Evolutionary conservation across 2,888 invertebrate genomes (phyloP), one percentile per base, ranked within the genome.

Genomic region (Oscheius myriophilus): DNA sequence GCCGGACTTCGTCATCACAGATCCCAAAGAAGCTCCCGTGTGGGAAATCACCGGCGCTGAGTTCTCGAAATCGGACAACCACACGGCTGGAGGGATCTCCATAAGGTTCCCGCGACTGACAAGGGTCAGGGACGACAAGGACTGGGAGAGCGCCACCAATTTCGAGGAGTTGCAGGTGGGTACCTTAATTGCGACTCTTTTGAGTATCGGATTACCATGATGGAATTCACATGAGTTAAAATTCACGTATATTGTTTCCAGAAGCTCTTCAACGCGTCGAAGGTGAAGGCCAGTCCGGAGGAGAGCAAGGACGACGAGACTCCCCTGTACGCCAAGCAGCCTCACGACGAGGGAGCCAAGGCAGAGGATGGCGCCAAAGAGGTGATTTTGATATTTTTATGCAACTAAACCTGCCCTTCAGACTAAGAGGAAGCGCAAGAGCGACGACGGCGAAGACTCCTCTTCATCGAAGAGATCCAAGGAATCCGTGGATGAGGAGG

Each of bases 31-130:
- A n/a, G 92, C 93, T 87, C 95, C 94, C 0, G 92, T 96, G 11
- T 96, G 96, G 95, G 95, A 96, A 89, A 93, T 96, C 69, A 93
- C 94, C 0, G 94, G 92, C 11, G 90, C 90, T 0, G 90, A 90
- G 82, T 90, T 90, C 81, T 89, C 89, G 14, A 87, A 88, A 71
- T 87, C 89, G 23, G 89, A 89, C 67, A 90, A 92, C 7, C 96
- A 96, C 86, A 95, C 95, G 1, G 95, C 95, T 0, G 91, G 92
- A 82, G 94, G 95, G 1, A 95, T 96, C 82, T 95, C 95, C 2
- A 93, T 95, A 54, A 90, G 96, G 41, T 88, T 96, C 89, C 96
- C 96, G 0, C 90, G 96, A 78, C 93, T 96, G 25, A 88, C 89
- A 12, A 87, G 87, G 68, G 86, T 94, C 73, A 90, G 96, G 65